Percentiles rank a stretch among this genome's conserved stretches.
Evolutionary conservation across 1,140 invertebrate species (phyloP).

Genomic region (Zaprionus kolodkinae): DNA sequence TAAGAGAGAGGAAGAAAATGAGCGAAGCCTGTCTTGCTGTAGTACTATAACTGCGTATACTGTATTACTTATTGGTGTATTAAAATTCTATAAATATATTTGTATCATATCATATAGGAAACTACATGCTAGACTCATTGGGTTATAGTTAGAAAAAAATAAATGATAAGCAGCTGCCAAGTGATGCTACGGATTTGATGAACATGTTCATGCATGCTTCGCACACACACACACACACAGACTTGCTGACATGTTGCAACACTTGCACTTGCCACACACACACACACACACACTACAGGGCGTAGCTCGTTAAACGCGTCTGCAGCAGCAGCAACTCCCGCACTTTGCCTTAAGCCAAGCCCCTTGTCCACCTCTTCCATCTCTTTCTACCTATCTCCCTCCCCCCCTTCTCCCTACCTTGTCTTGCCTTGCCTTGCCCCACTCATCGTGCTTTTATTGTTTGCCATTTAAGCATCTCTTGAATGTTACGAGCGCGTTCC

Average conservation of each 20-base stretch:
- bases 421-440: not conserved
- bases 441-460: constrained; percentile 45
- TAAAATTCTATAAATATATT: too few species aligned
- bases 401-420: not conserved
- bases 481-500: constrained; percentile 50
- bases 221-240: constrained; percentile 3
- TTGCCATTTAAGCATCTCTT: constrained; percentile 53
- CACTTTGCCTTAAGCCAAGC: constrained; percentile 25
- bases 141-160: too few species aligned
- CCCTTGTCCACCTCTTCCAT: not conserved
- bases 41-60: too few species aligned
- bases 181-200: constrained; percentile 66
- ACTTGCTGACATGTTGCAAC: constrained; percentile 67
- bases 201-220: constrained; percentile 34
- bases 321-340: constrained; percentile 16
- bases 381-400: not conserved
- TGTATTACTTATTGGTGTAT: too few species aligned
- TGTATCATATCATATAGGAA: too few species aligned
- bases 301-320: constrained; percentile 35
- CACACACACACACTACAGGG: not conserved
- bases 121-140: too few species aligned
- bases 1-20: too few species aligned
- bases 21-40: too few species aligned
- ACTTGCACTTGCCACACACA: constrained; percentile 20
- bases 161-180: constrained; percentile 46